Evolutionary conservation across 2,888 invertebrate species (phyloP), one percentile per base, ranked within the genome.

Genomic region (Mimumesa dahlbomi): DNA sequence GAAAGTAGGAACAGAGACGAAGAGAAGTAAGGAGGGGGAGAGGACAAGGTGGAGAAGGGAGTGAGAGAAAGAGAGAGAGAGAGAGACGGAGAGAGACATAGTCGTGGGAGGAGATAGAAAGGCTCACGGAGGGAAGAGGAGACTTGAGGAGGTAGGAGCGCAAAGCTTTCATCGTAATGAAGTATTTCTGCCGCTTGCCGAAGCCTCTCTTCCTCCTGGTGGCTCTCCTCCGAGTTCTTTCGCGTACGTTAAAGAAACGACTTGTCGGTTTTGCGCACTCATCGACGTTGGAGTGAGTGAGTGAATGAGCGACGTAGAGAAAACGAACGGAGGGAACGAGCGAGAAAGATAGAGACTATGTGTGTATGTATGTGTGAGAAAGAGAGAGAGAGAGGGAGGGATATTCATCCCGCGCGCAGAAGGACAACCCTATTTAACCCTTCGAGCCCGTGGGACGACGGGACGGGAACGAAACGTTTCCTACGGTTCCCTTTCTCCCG

Each of bases 111-210:
- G 54, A 38, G 58, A n/a, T 19, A 42, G 59, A 46, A 53, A 43
- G 56, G 36, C n/a, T n/a, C n/a, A n/a, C n/a, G n/a, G n/a, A 25
- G 59, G 61, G 54, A 48, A 48, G 68, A 73, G 66, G 61, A 67
- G 62, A 52, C 31, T 61, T 40, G 63, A 62, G 63, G 64, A 73
- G 74, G 74, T 73, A 67, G 73, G 73, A 65, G 75, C n/a, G n/a
- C 70, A 53, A 77, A 87, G 88, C 88, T 88, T 88, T 88, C 87
- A 88, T 88, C 86, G 82, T 88, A 87, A 88, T 88, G 88, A 88
- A 88, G 87, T 86, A 85, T 86, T 86, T 85, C 81, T 83, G 77
- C 76, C 82, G 77, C 81, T 82, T 81, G 63, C 77, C 77, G 75
- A 75, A 78, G 75, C 78, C 70, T 75, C 75, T 18, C 29, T 36